A percentile compares a stretch with the other conserved stretches of the same genome.
Conservation (phyloP, 1,140 invertebrate genomes). For the Drosophila orena region DNA sequence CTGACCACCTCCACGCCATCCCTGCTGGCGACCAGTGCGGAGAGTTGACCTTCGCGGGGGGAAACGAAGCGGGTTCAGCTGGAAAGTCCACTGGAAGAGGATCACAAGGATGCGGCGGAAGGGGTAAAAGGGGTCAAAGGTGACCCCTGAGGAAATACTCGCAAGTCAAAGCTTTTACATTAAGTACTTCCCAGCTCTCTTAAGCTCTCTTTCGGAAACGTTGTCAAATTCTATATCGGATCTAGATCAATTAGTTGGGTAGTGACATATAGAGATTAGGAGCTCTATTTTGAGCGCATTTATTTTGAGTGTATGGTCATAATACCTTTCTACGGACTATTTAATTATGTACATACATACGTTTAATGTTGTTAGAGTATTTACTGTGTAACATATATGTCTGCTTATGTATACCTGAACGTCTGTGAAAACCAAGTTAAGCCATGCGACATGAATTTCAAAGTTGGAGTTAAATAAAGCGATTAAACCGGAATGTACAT, state of each 20-base stretch:
- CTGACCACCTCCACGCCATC: constrained; percentile 54
- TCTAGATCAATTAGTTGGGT: constrained; percentile 41
- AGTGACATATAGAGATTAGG: constrained; percentile 47
- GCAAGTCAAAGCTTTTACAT: constrained; percentile 72
- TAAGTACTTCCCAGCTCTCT: constrained; percentile 50
- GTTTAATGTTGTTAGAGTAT: constrained; percentile 57
- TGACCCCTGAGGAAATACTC: constrained; percentile 70
- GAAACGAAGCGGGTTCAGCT: background rate
- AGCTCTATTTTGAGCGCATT: constrained; percentile 58
- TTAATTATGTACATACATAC: constrained; percentile 64
- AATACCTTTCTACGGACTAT: constrained; percentile 42
- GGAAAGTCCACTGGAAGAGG: background rate
- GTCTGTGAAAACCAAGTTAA: constrained; percentile 74
- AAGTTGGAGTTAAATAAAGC: constrained; percentile 66
- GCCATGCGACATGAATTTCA: constrained; percentile 55
- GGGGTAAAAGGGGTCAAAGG: background rate
- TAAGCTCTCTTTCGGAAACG: constrained; percentile 12
- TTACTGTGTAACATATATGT: constrained; percentile 23
- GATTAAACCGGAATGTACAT: constrained; percentile 11
- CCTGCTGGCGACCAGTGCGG: constrained; percentile 52
- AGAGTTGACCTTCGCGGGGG: constrained; percentile 58
- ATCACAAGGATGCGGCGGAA: background rate
- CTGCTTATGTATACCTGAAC: constrained; percentile 62
- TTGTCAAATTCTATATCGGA: constrained; percentile 36
- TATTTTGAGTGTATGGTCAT: constrained; percentile 53